Evolutionary conservation across 2,888 invertebrate species (phyloP).

Genomic region (Chaetogeoica ovagalla): DNA sequence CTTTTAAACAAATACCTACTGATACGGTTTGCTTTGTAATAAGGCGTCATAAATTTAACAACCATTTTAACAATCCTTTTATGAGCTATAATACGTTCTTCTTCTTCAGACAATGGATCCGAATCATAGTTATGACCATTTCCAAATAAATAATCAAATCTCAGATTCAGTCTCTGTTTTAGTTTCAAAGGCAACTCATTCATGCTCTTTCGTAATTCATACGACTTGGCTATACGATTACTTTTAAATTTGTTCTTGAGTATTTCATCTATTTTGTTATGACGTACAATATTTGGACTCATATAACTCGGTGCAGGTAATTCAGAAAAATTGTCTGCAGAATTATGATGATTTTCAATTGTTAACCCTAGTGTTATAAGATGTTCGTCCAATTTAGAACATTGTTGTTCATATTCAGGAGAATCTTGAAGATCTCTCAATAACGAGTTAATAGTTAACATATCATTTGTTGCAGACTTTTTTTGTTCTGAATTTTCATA

Average conservation of each 20-base stretch:
- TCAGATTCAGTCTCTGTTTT: conserved; percentile 54
- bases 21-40: conserved; percentile 56
- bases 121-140: conserved; percentile 52
- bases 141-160: conserved; percentile 56
- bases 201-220: conserved; percentile 55
- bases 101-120: conserved; percentile 54
- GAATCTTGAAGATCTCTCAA: conserved; percentile 50
- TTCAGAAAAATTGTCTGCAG: not conserved
- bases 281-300: conserved; percentile 3
- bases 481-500: not conserved
- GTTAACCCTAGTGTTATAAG: not conserved
- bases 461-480: not conserved
- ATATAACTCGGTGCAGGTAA: not conserved
- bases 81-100: conserved; percentile 55
- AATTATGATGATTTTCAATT: conserved; percentile 24
- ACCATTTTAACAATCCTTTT: conserved; percentile 56
- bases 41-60: conserved; percentile 56
- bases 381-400: conserved; percentile 12
- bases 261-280: conserved; percentile 28
- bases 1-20: conserved; percentile 56
- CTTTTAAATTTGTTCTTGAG: conserved; percentile 46
- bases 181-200: conserved; percentile 52
- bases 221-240: conserved; percentile 56
- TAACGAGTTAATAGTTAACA: conserved; percentile 17
- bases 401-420: conserved; percentile 28